These are phyloP conservation scores for Eudemis profundana DNA, from an alignment of 2,888 invertebrate species.

Conservation along the genomic window DNA sequence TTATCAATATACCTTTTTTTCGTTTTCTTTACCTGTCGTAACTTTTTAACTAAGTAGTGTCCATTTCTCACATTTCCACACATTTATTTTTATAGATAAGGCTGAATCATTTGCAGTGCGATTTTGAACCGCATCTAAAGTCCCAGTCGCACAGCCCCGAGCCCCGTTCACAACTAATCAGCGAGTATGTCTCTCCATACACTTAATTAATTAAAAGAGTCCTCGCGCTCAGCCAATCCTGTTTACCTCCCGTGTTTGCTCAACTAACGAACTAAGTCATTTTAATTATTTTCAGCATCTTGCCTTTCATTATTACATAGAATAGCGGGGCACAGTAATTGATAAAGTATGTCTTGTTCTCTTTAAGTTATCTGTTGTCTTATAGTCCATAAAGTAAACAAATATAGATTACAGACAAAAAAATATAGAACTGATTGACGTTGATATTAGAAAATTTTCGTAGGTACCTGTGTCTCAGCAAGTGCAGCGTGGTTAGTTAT, in stretches of 20 bases:
- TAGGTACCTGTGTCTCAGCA: too few species aligned
- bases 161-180: constrained; percentile 61
- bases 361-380: too few species aligned
- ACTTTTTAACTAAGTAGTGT: too few species aligned
- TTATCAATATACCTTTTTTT: too few species aligned
- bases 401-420: too few species aligned
- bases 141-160: constrained; percentile 16
- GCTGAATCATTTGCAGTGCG: background rate
- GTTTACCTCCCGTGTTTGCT: constrained; percentile 77
- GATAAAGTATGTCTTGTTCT: too few species aligned
- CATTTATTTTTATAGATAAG: background rate
- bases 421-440: too few species aligned
- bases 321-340: background rate
- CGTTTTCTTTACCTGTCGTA: too few species aligned
- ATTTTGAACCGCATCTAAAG: constrained; percentile 5
- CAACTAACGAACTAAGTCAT: constrained; percentile 75
- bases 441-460: too few species aligned
- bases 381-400: too few species aligned
- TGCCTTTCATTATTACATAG: constrained; percentile 8
- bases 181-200: constrained; percentile 65
- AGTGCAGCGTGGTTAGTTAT: too few species aligned
- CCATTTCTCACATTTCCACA: too few species aligned
- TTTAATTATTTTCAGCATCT: constrained; percentile 56
- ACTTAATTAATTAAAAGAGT: constrained; percentile 83
- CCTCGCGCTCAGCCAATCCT: constrained; percentile 62